A percentile compares a stretch with the other conserved stretches of the same genome.
Conservation (phyloP, 2,888 invertebrate species). For the Epinotia demarniana region DNA sequence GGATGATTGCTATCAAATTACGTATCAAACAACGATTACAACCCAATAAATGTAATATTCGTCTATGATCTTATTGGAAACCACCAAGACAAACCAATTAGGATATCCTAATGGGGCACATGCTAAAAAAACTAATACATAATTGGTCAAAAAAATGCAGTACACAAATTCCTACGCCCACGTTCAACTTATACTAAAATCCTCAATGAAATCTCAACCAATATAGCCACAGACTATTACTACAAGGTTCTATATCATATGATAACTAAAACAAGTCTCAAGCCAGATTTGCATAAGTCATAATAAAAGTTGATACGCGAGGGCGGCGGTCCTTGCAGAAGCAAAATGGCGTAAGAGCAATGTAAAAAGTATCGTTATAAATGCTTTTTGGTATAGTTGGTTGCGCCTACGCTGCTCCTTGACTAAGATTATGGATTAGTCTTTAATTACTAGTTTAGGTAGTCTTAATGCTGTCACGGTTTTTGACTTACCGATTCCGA, state of each 20-base stretch:
- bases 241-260: conserved; percentile 17
- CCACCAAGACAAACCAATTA: conserved; percentile 29
- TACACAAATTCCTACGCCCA: conserved; percentile 41
- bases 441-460: conserved; percentile 31
- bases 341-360: not conserved
- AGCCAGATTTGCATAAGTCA: conserved; percentile 71
- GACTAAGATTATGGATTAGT: conserved; percentile 34
- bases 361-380: not conserved
- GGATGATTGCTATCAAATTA: too few species aligned
- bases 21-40: not conserved
- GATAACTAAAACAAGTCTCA: conserved; percentile 57
- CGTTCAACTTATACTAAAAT: conserved; percentile 6
- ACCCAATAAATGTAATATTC: not conserved
- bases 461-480: conserved; percentile 18
- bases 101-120: conserved; percentile 23
- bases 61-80: not conserved
- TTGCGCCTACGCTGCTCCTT: conserved; percentile 48
- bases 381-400: not conserved
- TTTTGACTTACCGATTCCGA: conserved; percentile 30
- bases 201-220: conserved; percentile 33
- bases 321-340: conserved; percentile 55
- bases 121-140: conserved; percentile 24
- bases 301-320: conserved; percentile 51
- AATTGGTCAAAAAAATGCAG: conserved; percentile 31
- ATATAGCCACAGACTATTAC: not conserved